A percentile compares a stretch with the other conserved stretches of the same genome.
phyloP scores from a whole-genome alignment of 1,140 invertebrate genomes.

The Drosophila kanapiae region DNA sequence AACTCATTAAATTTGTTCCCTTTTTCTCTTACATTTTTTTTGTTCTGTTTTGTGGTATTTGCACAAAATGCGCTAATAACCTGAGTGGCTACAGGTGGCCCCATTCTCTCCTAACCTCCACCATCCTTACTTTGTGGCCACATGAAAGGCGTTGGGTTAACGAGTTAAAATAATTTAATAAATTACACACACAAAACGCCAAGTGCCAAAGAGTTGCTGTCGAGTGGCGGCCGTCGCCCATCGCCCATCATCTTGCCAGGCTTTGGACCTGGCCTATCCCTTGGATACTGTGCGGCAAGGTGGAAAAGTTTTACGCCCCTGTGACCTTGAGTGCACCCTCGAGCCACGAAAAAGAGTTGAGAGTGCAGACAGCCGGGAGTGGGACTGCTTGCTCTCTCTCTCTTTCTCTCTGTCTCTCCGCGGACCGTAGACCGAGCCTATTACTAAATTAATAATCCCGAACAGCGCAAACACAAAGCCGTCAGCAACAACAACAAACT shows the following conservation, averaged over 20 bases:
- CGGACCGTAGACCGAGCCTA: slow-evolving; percentile 52
- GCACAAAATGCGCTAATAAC: slow-evolving; percentile 77
- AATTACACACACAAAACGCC: slow-evolving; percentile 64
- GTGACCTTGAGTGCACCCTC: slow-evolving; percentile 78
- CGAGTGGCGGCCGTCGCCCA: slow-evolving; percentile 44
- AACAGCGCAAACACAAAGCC: slow-evolving; percentile 45
- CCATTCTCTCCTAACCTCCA: background rate
- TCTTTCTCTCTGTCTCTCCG: background rate
- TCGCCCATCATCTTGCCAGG: slow-evolving; percentile 16
- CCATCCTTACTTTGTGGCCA: slow-evolving; percentile 21
- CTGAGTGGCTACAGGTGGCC: slow-evolving; percentile 27
- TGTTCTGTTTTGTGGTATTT: slow-evolving; percentile 49
- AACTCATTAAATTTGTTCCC: slow-evolving; percentile 64
- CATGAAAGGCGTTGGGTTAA: slow-evolving; percentile 63
- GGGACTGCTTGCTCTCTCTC: slow-evolving; percentile 4
- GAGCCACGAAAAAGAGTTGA: slow-evolving; percentile 39
- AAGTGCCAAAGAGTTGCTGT: slow-evolving; percentile 53
- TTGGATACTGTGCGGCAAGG: slow-evolving; percentile 43
- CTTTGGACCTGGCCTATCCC: background rate
- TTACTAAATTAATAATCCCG: slow-evolving; percentile 78
- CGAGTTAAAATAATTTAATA: slow-evolving; percentile 80
- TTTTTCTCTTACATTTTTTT: slow-evolving; percentile 19
- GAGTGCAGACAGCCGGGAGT: slow-evolving; percentile 28
- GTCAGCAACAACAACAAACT: slow-evolving; percentile 26
- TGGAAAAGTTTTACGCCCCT: slow-evolving; percentile 63